A percentile compares a stretch with the other conserved stretches of the same genome.
phyloP scores from a whole-genome alignment of 2,888 invertebrate species.

The Philopedon plagiatum region DNA sequence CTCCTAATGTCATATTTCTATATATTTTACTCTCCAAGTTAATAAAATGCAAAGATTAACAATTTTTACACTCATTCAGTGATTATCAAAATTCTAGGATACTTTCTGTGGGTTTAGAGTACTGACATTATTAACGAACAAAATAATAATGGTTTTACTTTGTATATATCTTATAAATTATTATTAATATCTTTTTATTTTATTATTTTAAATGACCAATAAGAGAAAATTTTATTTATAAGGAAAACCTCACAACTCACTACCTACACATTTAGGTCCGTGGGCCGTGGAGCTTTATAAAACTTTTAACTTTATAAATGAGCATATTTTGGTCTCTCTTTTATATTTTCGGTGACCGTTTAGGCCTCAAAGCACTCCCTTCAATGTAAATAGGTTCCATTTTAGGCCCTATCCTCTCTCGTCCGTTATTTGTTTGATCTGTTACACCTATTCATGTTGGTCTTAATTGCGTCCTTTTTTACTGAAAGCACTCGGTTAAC shows the following conservation, averaged over 20 bases:
- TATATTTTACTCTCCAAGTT: no score
- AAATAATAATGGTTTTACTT: no score
- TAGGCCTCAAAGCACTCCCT: slow-evolving; percentile 7
- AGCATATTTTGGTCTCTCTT: not conserved
- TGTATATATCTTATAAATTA: no score
- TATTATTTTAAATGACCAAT: not conserved
- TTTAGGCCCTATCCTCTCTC: not conserved
- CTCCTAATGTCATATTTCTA: no score
- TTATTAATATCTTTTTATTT: no score
- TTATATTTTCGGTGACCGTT: slow-evolving; percentile 7
- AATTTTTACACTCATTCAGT: no score
- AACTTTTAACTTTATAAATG: slow-evolving; percentile 16
- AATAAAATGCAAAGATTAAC: no score
- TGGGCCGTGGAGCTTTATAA: not conserved
- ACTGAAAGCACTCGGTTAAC: slow-evolving; percentile 13
- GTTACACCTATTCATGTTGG: slow-evolving; percentile 26
- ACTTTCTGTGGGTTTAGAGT: no score
- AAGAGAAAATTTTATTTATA: not conserved
- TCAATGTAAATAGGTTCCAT: slow-evolving; percentile 10
- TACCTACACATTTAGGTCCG: not conserved
- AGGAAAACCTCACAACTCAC: not conserved
- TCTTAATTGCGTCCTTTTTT: slow-evolving; percentile 24
- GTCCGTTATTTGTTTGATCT: slow-evolving; percentile 15
- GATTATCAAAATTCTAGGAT: no score
- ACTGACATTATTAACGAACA: no score